Percentiles rank a stretch among this genome's conserved stretches.
phyloP scores from a whole-genome alignment of 2,113 vertebrate genomes.

The Oryzias woworae region DNA sequence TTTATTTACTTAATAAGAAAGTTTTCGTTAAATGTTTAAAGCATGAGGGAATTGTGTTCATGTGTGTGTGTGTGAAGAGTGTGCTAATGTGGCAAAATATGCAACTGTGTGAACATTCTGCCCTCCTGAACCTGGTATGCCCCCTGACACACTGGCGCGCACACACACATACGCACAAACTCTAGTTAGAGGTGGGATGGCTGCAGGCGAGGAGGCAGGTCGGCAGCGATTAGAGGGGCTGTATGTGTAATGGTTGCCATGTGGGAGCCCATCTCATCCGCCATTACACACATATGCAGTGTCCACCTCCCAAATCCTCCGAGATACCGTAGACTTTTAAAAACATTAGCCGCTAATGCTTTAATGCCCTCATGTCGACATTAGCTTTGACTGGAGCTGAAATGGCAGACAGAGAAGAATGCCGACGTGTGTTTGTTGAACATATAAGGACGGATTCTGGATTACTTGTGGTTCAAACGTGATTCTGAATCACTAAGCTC shows the following conservation, averaged over 20 bases:
- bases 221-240: constrained; percentile 80
- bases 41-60: constrained; percentile 1
- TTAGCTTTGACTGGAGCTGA: constrained; percentile 68
- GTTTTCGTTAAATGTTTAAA: constrained; percentile 33
- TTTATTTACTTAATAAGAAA: constrained; percentile 27
- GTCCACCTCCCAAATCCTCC: constrained; percentile 69
- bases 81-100: constrained; percentile 68
- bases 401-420: constrained; percentile 71
- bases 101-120: constrained; percentile 76
- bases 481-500: constrained; percentile 20
- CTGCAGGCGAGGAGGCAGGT: constrained; percentile 77
- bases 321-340: constrained; percentile 80
- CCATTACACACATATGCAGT: constrained; percentile 72
- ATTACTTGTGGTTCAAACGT: constrained; percentile 52
- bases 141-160: constrained; percentile 57
- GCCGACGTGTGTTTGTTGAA: constrained; percentile 66
- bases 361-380: constrained; percentile 76
- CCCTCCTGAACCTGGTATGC: constrained; percentile 79
- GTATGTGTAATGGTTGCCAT: constrained; percentile 83
- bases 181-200: constrained; percentile 75
- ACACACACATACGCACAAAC: constrained; percentile 35
- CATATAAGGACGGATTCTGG: constrained; percentile 52
- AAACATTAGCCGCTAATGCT: constrained; percentile 83
- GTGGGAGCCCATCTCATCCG: constrained; percentile 74
- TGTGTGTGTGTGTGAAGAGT: constrained; percentile 24